Base-by-base conservation (phyloP, 2,113 vertebrate genomes). In the Elephas maximus region DNA sequence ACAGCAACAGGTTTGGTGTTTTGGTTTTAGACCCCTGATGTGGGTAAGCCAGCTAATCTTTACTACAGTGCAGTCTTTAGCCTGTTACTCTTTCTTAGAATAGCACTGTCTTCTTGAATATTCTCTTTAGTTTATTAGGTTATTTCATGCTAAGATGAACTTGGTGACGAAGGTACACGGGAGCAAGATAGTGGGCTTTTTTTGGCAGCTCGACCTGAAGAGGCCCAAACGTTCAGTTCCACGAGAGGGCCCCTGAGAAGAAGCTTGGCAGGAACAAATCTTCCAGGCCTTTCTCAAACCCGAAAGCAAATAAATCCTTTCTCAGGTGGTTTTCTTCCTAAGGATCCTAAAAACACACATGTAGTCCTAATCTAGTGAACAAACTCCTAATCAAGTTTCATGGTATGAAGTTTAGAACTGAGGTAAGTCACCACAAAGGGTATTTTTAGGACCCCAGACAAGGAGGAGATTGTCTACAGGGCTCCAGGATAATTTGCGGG, bases 391-490 rank as follows among this genome's bases (percentile, higher is more conserved):
- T 86, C 87, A 21, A 51, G 94, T 62, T 89, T 76, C 85, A 21
- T 0, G 41, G 93, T 17, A 0, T 37, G 93, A 37, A 33, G 77
- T 53, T 53, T 53, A 10, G 8, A 79, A 88, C 2, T 5, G 45
- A 44, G 84, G 45, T 17, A 24, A 82, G 57, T 69, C 37, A 2
- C 71, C 97, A 87, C 97, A 96, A 94, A 97, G 23, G 62, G 90
- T 92, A 97, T 71, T 98, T 98, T 98, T 93, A 97, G 96, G 93
- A 53, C 63, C 63, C 80, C 94, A 95, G 98, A 98, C 97, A 98
- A 98, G 96, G 97, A 96, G 86, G 41, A 53, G 90, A 98, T 93
- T 98, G 98, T 98, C 85, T 97, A 63, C 53, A 91, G 90, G 0
- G 60, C 7, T 26, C 97, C 2, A n/a, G 98, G 95, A 92, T 77